Evolutionary conservation across 2,888 invertebrate species (phyloP).

Genomic region (Hypolimnas misippus): DNA sequence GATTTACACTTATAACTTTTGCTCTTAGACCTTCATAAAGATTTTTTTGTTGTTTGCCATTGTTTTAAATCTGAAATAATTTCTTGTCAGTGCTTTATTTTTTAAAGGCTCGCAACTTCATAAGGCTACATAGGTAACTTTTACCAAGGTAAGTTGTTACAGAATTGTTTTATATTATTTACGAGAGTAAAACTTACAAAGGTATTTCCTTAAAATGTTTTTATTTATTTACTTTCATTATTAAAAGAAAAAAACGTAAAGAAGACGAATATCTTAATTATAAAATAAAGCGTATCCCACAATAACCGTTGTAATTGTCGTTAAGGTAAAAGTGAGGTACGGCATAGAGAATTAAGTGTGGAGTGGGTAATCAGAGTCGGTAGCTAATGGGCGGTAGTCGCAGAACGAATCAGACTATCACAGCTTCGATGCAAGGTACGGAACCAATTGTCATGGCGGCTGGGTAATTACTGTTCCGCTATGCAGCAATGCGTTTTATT

Average conservation of each 20-base stretch:
- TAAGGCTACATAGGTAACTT: too few relatives aligned
- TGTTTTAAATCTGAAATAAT: too few relatives aligned
- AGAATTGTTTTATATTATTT: too few relatives aligned
- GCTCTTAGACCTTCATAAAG: too few relatives aligned
- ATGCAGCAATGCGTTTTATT: constrained; percentile 1
- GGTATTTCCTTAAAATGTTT: too few relatives aligned
- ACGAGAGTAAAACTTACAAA: too few relatives aligned
- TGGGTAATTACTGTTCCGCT: constrained; percentile 22
- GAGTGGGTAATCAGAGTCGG: constrained; percentile 52
- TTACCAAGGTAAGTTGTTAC: too few relatives aligned
- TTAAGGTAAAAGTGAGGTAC: constrained; percentile 65
- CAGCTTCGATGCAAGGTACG: constrained; percentile 42
- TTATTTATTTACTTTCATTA: constrained; percentile 1
- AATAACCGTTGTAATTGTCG: constrained; percentile 71
- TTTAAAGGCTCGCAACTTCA: too few relatives aligned
- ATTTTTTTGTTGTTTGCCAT: too few relatives aligned
- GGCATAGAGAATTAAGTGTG: constrained; percentile 69
- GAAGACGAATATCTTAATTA: constrained; percentile 53
- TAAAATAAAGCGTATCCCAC: constrained; percentile 65
- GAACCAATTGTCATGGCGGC: constrained; percentile 54
- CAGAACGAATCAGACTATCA: constrained; percentile 56
- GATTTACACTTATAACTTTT: too few relatives aligned
- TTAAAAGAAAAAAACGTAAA: constrained; percentile 4
- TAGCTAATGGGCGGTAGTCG: constrained; percentile 69
- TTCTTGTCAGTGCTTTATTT: too few relatives aligned